A percentile compares a stretch with the other conserved stretches of the same genome.
phyloP scores from a whole-genome alignment of 2,113 vertebrate genomes.

The Cnemophilus loriae region DNA sequence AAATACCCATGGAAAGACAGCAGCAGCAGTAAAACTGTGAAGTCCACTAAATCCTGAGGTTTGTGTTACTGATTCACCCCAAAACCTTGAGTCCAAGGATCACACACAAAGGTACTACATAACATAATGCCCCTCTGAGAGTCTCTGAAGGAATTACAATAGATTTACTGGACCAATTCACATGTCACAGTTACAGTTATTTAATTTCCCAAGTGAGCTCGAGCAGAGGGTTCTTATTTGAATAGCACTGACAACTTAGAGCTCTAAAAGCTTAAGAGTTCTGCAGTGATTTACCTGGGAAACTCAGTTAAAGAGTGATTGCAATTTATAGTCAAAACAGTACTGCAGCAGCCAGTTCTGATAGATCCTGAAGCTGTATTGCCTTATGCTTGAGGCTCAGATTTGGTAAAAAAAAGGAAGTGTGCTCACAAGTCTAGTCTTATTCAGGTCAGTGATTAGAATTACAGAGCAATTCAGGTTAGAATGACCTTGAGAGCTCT shows the following conservation, averaged over 20 bases:
- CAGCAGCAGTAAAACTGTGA: background rate
- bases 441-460: background rate
- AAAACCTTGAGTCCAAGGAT: background rate
- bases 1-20: background rate
- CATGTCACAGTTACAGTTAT: background rate
- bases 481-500: background rate
- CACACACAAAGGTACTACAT: background rate
- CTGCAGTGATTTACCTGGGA: background rate
- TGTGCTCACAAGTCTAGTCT: rapidly evolving
- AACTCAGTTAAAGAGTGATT: background rate
- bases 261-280: background rate
- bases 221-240: background rate
- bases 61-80: background rate
- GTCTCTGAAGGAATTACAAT: background rate
- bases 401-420: background rate
- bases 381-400: background rate
- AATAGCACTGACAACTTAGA: background rate
- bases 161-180: conserved; percentile 7
- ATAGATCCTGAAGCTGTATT: background rate
- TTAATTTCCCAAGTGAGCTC: conserved; percentile 32
- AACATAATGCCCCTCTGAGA: background rate
- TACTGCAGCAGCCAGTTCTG: background rate
- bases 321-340: background rate
- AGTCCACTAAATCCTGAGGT: background rate
- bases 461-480: background rate